Conservation (phyloP, 2,113 vertebrate genomes). For the Centrocercus urophasianus region DNA sequence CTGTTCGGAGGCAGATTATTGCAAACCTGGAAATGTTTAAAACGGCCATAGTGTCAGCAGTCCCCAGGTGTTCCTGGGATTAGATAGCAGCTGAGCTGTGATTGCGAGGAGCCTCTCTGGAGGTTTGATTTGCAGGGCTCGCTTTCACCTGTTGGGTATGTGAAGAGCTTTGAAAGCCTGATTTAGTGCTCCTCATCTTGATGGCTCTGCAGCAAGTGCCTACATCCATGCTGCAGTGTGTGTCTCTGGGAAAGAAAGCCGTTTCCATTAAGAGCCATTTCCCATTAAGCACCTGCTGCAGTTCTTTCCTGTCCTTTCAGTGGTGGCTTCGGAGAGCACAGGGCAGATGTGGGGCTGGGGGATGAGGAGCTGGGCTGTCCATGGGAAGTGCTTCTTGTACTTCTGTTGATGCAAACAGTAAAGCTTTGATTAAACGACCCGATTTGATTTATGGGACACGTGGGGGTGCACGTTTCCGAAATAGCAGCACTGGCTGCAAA, state of each 20-base stretch:
- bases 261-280: not conserved
- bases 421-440: not conserved
- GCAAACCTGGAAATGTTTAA: not conserved
- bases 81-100: not conserved
- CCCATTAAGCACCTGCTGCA: not conserved
- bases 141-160: not conserved
- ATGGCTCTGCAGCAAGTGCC: not conserved
- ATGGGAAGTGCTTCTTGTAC: not conserved
- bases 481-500: not conserved
- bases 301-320: not conserved
- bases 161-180: not conserved
- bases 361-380: not conserved
- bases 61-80: not conserved
- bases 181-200: not conserved
- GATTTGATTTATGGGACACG: rapidly evolving
- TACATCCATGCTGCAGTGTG: rapidly evolving
- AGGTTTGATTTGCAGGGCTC: not conserved
- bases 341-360: not conserved
- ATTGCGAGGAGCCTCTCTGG: not conserved
- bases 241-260: not conserved
- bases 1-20: not conserved
- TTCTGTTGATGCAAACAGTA: not conserved
- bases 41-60: not conserved
- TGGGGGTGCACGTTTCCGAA: rapidly evolving
- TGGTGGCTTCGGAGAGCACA: rapidly evolving